These are phyloP conservation scores for Manis crassicaudata DNA, from an alignment of 2,797 vertebrate genomes.

Conservation along the genomic window DNA sequence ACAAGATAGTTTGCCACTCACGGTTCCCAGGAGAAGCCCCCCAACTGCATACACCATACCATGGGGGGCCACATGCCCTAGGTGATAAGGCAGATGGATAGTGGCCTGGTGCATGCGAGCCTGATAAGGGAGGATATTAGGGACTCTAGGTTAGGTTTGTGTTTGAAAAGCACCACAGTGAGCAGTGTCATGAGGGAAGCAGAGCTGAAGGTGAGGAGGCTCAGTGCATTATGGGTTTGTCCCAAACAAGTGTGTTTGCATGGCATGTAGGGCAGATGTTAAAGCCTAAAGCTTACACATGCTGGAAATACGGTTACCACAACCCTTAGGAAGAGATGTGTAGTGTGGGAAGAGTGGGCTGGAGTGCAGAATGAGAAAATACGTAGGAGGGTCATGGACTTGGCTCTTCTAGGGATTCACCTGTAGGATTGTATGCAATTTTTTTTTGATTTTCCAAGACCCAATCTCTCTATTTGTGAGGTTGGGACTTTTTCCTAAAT, in stretches of 20 bases:
- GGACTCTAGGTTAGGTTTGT: neutral
- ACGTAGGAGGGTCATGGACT: neutral
- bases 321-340: neutral
- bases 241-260: too few relatives aligned
- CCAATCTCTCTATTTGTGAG: neutral
- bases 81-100: neutral
- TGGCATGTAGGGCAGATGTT: neutral
- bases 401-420: neutral
- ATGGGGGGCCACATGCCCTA: too few relatives aligned
- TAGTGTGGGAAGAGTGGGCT: neutral
- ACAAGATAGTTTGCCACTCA: neutral
- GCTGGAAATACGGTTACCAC: neutral
- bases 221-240: neutral
- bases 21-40: neutral
- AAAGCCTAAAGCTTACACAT: neutral
- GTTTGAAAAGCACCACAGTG: neutral
- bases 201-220: too few relatives aligned
- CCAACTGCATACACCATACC: too few relatives aligned
- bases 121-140: neutral
- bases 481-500: neutral
- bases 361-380: too few relatives aligned
- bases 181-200: neutral
- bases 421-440: neutral
- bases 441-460: neutral
- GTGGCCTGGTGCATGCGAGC: neutral